Evolutionary conservation across 1,140 invertebrate genomes (phyloP).

Genomic region (Pseudoatta argentina): DNA sequence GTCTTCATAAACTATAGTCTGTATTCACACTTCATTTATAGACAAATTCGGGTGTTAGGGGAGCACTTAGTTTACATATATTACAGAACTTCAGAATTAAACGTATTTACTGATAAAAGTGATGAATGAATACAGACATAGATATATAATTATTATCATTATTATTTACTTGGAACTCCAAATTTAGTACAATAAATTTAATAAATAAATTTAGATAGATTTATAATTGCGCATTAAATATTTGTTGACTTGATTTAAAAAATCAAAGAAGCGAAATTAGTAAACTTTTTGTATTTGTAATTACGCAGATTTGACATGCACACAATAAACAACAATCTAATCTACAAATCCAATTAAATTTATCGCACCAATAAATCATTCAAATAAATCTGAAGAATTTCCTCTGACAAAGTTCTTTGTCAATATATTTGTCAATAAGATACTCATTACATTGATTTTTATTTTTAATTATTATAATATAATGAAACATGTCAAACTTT

Average conservation of each 20-base stretch:
- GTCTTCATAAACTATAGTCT: background rate
- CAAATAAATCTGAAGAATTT: conserved; percentile 7
- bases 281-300: background rate
- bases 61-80: too few relatives aligned
- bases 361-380: conserved; percentile 15
- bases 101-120: too few relatives aligned
- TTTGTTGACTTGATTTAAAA: background rate
- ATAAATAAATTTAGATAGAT: background rate
- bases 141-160: background rate
- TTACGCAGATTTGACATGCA: background rate
- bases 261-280: background rate
- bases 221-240: background rate
- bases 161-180: background rate
- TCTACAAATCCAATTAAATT: conserved; percentile 19
- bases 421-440: background rate
- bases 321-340: conserved; percentile 12
- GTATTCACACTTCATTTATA: too few relatives aligned
- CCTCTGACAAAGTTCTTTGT: background rate
- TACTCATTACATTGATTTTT: background rate
- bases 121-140: background rate
- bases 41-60: too few relatives aligned
- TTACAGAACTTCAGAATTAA: too few relatives aligned
- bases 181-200: background rate
- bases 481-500: background rate
- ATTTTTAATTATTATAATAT: background rate